Conservation (phyloP, 2,888 invertebrate genomes). For the Stenurella melanura region DNA sequence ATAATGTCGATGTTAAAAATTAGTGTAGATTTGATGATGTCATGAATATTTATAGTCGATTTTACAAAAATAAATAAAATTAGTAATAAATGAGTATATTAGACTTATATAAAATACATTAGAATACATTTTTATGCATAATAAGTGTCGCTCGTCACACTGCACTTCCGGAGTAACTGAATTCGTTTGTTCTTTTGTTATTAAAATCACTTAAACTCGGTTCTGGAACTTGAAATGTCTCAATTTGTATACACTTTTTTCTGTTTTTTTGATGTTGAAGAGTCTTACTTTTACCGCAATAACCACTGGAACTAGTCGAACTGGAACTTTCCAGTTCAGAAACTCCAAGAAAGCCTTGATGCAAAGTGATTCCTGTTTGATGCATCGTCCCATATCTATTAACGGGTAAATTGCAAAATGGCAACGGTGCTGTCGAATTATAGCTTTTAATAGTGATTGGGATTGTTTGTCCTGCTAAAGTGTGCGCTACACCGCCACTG, state of each 20-base stretch:
- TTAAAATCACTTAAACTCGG: slow-evolving; percentile 67
- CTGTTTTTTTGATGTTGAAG: slow-evolving; percentile 67
- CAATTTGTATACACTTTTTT: slow-evolving; percentile 72
- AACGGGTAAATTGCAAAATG: slow-evolving; percentile 60
- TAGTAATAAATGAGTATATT: neutral
- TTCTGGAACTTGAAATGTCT: slow-evolving; percentile 71
- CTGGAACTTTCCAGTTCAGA: slow-evolving; percentile 70
- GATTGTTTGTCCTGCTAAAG: slow-evolving; percentile 72
- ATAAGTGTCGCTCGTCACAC: slow-evolving; percentile 63
- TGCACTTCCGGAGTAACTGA: slow-evolving; percentile 70
- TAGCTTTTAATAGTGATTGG: slow-evolving; percentile 73
- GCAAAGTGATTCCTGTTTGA: slow-evolving; percentile 66
- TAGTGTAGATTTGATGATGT: too few species aligned
- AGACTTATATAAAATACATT: neutral
- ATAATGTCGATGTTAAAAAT: too few species aligned
- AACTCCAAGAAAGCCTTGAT: slow-evolving; percentile 72
- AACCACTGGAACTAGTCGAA: slow-evolving; percentile 70
- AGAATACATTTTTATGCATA: neutral
- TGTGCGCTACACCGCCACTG: slow-evolving; percentile 51
- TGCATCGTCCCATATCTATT: slow-evolving; percentile 71
- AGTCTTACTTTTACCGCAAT: slow-evolving; percentile 70
- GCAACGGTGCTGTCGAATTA: slow-evolving; percentile 63
- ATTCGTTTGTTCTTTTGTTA: slow-evolving; percentile 66
- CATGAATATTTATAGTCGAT: too few species aligned
- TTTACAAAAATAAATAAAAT: neutral